These are phyloP conservation scores for Melanostoma scalare DNA, from an alignment of 2,888 invertebrate species.

Conservation along the genomic window DNA sequence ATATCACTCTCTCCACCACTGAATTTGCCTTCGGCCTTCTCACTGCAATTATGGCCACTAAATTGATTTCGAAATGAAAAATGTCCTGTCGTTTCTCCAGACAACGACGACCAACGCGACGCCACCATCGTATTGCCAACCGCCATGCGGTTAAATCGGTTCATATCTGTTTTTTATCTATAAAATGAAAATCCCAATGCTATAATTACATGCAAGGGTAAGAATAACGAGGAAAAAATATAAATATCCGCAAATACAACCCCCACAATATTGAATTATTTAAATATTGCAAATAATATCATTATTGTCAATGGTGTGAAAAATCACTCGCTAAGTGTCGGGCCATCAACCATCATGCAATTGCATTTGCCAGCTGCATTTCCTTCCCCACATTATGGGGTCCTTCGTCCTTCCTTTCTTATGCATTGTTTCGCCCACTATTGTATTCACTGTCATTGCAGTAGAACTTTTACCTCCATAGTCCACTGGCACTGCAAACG, in stretches of 20 bases:
- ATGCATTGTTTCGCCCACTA: background rate
- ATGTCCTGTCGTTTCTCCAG: slow-evolving; percentile 74
- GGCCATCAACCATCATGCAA: slow-evolving; percentile 60
- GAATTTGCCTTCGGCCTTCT: slow-evolving; percentile 74
- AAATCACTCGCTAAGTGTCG: slow-evolving; percentile 74
- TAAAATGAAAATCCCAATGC: slow-evolving; percentile 25
- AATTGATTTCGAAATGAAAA: slow-evolving; percentile 81
- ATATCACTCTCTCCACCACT: slow-evolving; percentile 23
- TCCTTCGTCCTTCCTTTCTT: too few species aligned
- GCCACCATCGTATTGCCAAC: slow-evolving; percentile 17
- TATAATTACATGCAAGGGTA: slow-evolving; percentile 68
- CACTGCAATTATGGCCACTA: slow-evolving; percentile 80
- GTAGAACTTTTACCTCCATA: slow-evolving; percentile 18
- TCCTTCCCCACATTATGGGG: background rate
- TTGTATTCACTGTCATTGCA: background rate
- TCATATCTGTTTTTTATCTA: slow-evolving; percentile 32
- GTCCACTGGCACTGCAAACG: background rate
- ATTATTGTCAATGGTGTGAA: slow-evolving; percentile 74
- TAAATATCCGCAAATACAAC: slow-evolving; percentile 69
- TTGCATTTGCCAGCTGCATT: slow-evolving; percentile 62
- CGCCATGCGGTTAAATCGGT: slow-evolving; percentile 59
- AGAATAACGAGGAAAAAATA: slow-evolving; percentile 69
- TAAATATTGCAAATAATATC: slow-evolving; percentile 78
- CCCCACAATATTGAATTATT: slow-evolving; percentile 77
- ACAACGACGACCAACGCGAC: slow-evolving; percentile 51